Evolutionary conservation across 2,888 invertebrate genomes (phyloP).

Genomic region (Patella pellucida): DNA sequence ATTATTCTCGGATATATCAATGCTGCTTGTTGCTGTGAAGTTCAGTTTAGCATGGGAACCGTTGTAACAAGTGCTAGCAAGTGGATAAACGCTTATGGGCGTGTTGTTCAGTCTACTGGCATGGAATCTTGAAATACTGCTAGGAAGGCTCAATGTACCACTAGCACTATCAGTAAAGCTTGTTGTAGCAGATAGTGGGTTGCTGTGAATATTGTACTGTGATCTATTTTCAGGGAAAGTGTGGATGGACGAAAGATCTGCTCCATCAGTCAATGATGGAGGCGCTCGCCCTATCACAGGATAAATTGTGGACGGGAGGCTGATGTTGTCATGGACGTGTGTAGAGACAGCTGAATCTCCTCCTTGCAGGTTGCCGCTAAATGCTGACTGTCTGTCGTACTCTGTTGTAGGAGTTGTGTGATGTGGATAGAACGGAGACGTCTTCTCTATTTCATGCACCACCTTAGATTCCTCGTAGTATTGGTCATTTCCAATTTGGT

Average conservation of each 20-base stretch:
- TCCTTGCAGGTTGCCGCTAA: conserved; percentile 12
- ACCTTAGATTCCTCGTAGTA: conserved; percentile 29
- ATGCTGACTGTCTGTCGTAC: conserved; percentile 40
- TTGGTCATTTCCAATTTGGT: conserved; percentile 13
- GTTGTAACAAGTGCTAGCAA: conserved; percentile 29
- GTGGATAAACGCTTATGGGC: conserved; percentile 34
- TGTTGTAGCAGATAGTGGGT: conserved; percentile 28
- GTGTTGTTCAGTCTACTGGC: conserved; percentile 34
- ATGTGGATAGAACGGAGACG: conserved; percentile 52
- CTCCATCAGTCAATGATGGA: not conserved
- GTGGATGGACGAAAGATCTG: conserved; percentile 18
- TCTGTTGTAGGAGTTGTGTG: conserved; percentile 56
- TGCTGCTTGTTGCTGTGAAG: conserved; percentile 38
- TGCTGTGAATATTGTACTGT: conserved; percentile 25
- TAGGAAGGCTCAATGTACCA: conserved; percentile 45
- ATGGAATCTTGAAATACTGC: conserved; percentile 52
- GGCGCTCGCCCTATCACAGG: not conserved
- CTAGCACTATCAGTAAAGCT: conserved; percentile 37
- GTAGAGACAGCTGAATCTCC: not conserved
- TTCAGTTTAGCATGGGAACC: conserved; percentile 35
- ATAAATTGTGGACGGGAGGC: conserved; percentile 1
- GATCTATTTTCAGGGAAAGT: conserved; percentile 14
- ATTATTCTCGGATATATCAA: conserved; percentile 41
- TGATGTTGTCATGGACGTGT: not conserved
- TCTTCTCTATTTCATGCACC: conserved; percentile 11